phyloP scores from a whole-genome alignment of 2,797 vertebrate species.

The Naso thynnoides region DNA sequence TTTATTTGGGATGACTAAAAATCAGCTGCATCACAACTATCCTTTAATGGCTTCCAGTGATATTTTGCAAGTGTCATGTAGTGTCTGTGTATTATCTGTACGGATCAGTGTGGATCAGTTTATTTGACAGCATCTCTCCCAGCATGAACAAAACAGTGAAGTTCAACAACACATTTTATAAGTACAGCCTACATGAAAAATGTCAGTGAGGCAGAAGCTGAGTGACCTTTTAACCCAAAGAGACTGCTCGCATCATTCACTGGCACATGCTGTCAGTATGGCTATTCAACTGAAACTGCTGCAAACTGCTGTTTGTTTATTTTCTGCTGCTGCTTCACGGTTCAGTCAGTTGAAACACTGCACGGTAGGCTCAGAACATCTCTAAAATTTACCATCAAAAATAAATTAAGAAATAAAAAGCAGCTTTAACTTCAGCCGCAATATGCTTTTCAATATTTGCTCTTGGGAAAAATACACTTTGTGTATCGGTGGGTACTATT shows the following conservation, averaged over 20 bases:
- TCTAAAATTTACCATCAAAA: not conserved
- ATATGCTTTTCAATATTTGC: not conserved
- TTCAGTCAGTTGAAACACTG: constrained; percentile 16
- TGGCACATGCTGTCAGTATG: constrained; percentile 5
- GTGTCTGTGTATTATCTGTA: not conserved
- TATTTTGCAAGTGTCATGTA: not conserved
- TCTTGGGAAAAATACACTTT: not conserved
- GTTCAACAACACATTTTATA: constrained; percentile 1
- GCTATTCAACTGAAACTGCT: constrained; percentile 30
- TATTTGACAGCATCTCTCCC: not conserved
- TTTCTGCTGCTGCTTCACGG: constrained; percentile 8
- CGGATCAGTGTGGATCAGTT: not conserved
- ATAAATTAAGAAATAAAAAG: too few relatives aligned
- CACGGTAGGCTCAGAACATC: constrained; percentile 4
- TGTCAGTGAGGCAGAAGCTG: constrained; percentile 1
- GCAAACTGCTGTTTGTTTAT: constrained; percentile 27
- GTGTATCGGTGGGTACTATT: not conserved
- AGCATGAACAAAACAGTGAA: not conserved
- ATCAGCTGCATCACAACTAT: not conserved
- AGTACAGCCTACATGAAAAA: constrained; percentile 8
- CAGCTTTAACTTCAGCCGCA: not conserved
- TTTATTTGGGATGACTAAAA: too few relatives aligned
- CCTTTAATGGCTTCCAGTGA: not conserved
- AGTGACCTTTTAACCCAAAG: constrained; percentile 20
- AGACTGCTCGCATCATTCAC: not conserved